Percentiles rank a stretch among this genome's conserved stretches.
These are phyloP conservation scores for Lordiphosa fenestrarum DNA, from an alignment of 2,888 invertebrate genomes.

Conservation along the genomic window DNA sequence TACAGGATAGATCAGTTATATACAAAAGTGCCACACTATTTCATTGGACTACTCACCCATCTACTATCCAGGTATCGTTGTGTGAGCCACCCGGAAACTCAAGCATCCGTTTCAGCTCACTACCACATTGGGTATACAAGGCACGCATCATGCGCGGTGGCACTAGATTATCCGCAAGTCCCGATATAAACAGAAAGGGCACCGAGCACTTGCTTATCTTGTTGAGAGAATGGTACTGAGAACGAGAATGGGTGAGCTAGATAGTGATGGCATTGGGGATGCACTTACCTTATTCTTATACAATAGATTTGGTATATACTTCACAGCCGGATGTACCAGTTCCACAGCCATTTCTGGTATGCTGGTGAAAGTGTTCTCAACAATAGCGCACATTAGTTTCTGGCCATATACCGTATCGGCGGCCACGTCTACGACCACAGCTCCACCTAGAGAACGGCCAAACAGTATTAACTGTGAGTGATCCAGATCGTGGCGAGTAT, in stretches of 20 bases:
- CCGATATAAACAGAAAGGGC: constrained; percentile 93
- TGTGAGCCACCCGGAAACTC: constrained; percentile 92
- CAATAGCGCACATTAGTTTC: constrained; percentile 91
- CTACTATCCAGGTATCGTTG: constrained; percentile 96
- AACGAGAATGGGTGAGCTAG: constrained; percentile 1
- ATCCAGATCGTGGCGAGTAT: constrained; percentile 91
- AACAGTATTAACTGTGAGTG: constrained; percentile 92
- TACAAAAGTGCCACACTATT: not conserved
- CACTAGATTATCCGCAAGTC: constrained; percentile 91
- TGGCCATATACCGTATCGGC: constrained; percentile 87
- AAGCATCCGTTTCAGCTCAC: constrained; percentile 88
- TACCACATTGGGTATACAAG: constrained; percentile 88
- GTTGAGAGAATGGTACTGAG: constrained; percentile 86
- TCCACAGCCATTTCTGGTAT: constrained; percentile 95
- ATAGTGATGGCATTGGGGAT: too few species aligned
- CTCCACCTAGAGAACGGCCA: constrained; percentile 93
- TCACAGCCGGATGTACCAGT: constrained; percentile 83
- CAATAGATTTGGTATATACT: constrained; percentile 90
- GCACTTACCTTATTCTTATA: constrained; percentile 93
- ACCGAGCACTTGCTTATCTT: constrained; percentile 88
- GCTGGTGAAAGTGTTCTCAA: constrained; percentile 97
- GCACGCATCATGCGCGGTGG: constrained; percentile 95
- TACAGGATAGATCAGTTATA: not conserved
- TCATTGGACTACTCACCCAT: constrained; percentile 83
- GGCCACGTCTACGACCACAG: constrained; percentile 93